Conservation (phyloP, 2,113 vertebrate genomes). For the Dromas ardeola region DNA sequence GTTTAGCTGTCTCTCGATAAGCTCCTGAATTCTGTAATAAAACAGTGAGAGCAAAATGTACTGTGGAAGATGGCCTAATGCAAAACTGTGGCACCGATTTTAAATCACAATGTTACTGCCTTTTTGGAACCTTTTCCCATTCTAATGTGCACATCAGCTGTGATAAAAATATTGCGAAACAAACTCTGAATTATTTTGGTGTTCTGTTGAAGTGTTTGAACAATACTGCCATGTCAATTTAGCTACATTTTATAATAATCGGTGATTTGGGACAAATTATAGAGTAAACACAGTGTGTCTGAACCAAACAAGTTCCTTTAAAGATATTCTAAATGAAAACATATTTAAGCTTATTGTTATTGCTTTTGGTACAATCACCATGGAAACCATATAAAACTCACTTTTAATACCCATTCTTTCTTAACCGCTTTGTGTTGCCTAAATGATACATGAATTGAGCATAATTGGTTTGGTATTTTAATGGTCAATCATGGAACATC, state of each 20-base stretch:
- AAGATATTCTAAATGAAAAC: constrained; percentile 19
- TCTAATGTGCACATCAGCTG: background rate
- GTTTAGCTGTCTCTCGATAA: constrained; percentile 8
- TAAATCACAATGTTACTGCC: constrained; percentile 2
- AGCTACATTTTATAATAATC: constrained; percentile 2
- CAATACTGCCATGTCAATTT: background rate
- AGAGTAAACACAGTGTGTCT: background rate
- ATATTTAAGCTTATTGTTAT: constrained; percentile 20
- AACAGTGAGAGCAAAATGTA: constrained; percentile 42
- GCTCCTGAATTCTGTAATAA: constrained; percentile 17
- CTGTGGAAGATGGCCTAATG: constrained; percentile 43
- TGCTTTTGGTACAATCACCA: constrained; percentile 39
- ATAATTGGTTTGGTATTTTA: constrained; percentile 38
- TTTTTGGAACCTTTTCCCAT: constrained; percentile 11
- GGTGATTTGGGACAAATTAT: background rate
- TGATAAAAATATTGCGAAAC: constrained; percentile 35
- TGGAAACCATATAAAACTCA: constrained; percentile 45
- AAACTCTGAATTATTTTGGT: constrained; percentile 58
- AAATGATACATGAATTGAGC: constrained; percentile 4
- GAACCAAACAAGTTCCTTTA: constrained; percentile 31
- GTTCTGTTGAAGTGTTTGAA: constrained; percentile 14
- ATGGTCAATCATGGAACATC: constrained; percentile 21
- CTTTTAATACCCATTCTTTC: constrained; percentile 20
- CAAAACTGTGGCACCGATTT: background rate
- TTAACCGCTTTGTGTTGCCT: background rate